These are phyloP conservation scores for Ostrea denselamellosa DNA, from an alignment of 1,140 invertebrate genomes.

Conservation along the genomic window DNA sequence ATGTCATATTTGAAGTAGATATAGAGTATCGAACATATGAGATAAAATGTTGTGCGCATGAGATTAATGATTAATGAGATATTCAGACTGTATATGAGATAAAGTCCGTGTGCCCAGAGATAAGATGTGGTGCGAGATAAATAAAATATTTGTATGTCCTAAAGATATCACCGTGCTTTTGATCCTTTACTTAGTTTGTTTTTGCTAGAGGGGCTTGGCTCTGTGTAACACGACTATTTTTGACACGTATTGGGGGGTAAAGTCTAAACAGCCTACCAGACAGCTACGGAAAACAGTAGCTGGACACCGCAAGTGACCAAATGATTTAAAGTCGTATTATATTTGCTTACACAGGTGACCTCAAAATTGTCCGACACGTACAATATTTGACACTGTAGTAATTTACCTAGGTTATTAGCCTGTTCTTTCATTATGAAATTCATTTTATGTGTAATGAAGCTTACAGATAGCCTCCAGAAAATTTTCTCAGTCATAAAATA, in stretches of 20 bases:
- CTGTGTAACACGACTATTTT: neutral
- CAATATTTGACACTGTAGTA: slow-evolving; percentile 1
- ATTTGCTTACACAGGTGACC: slow-evolving; percentile 25
- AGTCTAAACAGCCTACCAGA: neutral
- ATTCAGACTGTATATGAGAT: no score
- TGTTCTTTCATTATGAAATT: neutral
- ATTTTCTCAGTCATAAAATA: neutral
- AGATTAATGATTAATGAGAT: no score
- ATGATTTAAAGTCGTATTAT: neutral
- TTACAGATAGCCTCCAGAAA: neutral
- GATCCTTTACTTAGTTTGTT: neutral
- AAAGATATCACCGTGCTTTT: no score
- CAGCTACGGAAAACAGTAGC: neutral
- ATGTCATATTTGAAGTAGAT: no score
- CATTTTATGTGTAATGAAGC: slow-evolving; percentile 26
- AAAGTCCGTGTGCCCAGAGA: no score
- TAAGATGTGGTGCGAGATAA: no score
- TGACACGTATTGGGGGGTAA: neutral
- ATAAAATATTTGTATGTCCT: no score
- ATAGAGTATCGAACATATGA: no score
- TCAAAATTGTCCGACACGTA: neutral
- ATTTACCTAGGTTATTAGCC: slow-evolving; percentile 15
- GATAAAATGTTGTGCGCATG: no score
- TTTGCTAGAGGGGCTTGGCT: neutral
- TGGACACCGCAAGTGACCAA: neutral